These are phyloP conservation scores for Anagrus nilaparvatae DNA, from an alignment of 1,140 invertebrate species.

Conservation along the genomic window DNA sequence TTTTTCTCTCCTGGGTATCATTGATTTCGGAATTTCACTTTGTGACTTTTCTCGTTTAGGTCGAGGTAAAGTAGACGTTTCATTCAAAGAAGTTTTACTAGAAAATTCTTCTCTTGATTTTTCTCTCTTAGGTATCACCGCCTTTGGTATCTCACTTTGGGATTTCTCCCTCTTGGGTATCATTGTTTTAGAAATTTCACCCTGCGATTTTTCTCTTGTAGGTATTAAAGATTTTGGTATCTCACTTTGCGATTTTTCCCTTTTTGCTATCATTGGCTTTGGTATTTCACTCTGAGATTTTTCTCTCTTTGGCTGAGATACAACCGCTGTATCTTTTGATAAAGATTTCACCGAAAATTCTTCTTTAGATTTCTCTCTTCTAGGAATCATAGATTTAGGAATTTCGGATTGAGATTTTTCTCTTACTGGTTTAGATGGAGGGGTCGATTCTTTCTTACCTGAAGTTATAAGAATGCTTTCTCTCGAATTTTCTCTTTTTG, in stretches of 20 bases:
- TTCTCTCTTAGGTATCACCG: background rate
- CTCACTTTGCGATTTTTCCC: slow-evolving; percentile 12
- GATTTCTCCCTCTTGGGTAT: slow-evolving; percentile 5
- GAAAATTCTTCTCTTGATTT: background rate
- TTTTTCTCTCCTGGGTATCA: background rate
- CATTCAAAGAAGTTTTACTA: background rate
- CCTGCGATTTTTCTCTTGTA: slow-evolving; percentile 10
- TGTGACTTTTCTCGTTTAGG: slow-evolving; percentile 3
- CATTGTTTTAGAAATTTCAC: background rate
- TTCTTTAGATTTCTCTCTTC: slow-evolving; percentile 13
- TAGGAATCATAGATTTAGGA: slow-evolving; percentile 7
- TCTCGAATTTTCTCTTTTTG: too few species aligned
- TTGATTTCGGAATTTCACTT: background rate
- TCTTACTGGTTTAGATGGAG: background rate
- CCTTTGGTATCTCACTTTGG: too few species aligned
- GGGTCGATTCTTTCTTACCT: too few species aligned
- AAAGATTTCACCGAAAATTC: slow-evolving; percentile 8
- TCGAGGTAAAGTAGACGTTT: background rate
- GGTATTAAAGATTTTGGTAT: background rate
- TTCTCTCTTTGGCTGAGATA: slow-evolving; percentile 8
- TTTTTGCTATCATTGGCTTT: slow-evolving; percentile 10
- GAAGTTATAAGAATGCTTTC: too few species aligned
- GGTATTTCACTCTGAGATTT: slow-evolving; percentile 11
- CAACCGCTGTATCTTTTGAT: background rate
- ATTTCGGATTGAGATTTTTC: slow-evolving; percentile 2